These are phyloP conservation scores for Peromyscus aztecus DNA, from an alignment of 2,797 vertebrate species.

Conservation along the genomic window DNA sequence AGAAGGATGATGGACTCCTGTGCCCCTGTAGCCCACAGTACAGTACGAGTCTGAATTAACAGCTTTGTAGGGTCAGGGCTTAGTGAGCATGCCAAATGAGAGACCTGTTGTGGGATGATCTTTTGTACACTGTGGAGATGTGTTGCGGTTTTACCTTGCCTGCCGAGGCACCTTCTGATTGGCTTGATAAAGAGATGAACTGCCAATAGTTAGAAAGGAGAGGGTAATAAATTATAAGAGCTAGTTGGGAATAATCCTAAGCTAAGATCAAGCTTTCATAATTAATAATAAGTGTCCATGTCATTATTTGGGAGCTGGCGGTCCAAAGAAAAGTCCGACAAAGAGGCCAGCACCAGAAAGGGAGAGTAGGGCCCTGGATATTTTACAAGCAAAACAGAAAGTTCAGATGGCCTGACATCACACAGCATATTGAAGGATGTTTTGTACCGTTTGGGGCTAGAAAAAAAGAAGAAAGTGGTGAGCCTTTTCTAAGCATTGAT, in stretches of 20 bases:
- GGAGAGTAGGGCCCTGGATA: neutral
- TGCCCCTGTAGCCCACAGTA: accelerated
- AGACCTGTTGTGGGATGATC: neutral
- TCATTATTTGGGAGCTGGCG: neutral
- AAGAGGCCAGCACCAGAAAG: neutral
- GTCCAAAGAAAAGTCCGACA: neutral
- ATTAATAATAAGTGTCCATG: neutral
- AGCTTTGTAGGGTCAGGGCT: neutral
- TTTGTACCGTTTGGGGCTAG: neutral
- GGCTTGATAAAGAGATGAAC: neutral
- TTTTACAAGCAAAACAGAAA: neutral
- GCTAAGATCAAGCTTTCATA: neutral
- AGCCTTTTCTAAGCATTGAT: neutral
- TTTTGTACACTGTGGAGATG: neutral
- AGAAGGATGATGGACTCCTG: accelerated
- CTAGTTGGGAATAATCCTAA: neutral
- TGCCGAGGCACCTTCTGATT: neutral
- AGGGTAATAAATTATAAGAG: neutral
- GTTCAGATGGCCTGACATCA: neutral
- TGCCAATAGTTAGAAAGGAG: neutral
- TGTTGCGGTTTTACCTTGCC: neutral
- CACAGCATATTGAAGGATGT: neutral
- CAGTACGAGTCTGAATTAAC: accelerated
- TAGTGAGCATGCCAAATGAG: neutral
- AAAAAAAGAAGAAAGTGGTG: neutral